Conservation (phyloP, 2,113 vertebrate genomes). For the Halichoerus grypus region DNA sequence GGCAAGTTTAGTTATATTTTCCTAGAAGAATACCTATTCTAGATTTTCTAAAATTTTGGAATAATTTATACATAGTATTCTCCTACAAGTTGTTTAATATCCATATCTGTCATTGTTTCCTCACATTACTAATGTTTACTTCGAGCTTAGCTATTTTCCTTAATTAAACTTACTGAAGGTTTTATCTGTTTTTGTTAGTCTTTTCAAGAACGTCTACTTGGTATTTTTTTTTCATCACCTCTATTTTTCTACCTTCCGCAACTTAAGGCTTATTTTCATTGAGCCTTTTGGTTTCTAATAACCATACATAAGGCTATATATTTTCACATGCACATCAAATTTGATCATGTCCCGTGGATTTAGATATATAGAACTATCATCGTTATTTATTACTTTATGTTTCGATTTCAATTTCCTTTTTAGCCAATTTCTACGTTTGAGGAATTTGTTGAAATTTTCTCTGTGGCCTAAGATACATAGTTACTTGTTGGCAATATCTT, state of each 20-base stretch:
- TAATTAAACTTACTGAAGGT: background rate
- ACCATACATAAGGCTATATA: background rate
- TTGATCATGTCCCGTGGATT: background rate
- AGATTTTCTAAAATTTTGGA: background rate
- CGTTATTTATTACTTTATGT: background rate
- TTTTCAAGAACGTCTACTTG: background rate
- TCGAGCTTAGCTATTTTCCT: background rate
- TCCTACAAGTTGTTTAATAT: background rate
- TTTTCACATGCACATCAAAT: background rate
- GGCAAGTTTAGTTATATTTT: background rate
- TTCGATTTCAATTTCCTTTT: constrained; percentile 29
- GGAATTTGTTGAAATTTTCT: background rate
- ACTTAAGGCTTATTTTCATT: background rate
- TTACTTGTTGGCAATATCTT: background rate
- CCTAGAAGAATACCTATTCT: background rate
- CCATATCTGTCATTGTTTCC: background rate
- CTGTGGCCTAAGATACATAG: background rate
- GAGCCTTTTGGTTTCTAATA: background rate
- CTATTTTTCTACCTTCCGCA: background rate
- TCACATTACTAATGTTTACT: background rate
- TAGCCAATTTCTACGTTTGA: background rate
- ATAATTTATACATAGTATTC: background rate
- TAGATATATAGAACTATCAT: background rate
- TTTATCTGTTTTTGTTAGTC: background rate
- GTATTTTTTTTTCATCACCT: constrained; percentile 18